Conservation (phyloP, 2,113 vertebrate species). For the Vulpes ferrilata region DNA sequence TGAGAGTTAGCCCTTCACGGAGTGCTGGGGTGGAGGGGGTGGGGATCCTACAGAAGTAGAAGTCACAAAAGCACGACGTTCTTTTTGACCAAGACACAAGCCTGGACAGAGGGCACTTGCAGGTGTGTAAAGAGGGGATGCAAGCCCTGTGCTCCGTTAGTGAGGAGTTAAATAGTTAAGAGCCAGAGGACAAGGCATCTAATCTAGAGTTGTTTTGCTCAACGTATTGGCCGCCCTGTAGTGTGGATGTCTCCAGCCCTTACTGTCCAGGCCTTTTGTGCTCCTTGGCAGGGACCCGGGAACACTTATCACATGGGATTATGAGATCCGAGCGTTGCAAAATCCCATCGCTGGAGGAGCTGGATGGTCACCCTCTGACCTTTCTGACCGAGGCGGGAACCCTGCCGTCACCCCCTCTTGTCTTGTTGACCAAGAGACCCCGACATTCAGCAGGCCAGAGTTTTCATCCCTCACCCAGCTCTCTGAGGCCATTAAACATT, state of each 20-base stretch:
- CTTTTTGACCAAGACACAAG: background rate
- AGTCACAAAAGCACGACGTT: background rate
- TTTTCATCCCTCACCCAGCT: background rate
- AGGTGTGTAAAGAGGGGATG: background rate
- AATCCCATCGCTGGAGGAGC: background rate
- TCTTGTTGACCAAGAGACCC: background rate
- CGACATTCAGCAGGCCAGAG: background rate
- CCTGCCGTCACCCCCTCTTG: rapidly evolving
- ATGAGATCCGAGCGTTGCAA: background rate
- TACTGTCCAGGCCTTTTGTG: background rate
- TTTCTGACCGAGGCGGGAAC: background rate
- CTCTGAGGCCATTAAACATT: background rate
- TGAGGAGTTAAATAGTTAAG: background rate
- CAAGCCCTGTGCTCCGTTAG: background rate
- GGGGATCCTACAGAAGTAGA: rapidly evolving
- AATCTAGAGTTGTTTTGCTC: background rate
- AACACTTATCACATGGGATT: background rate
- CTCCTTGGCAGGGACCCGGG: background rate
- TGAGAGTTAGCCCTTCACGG: rapidly evolving
- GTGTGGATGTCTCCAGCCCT: rapidly evolving
- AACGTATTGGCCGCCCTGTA: background rate
- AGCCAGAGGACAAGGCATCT: rapidly evolving
- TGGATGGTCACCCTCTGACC: background rate
- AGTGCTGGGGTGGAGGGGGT: background rate
- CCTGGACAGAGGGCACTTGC: background rate